phyloP scores from a whole-genome alignment of 2,113 vertebrate species.

The Panurus biarmicus region DNA sequence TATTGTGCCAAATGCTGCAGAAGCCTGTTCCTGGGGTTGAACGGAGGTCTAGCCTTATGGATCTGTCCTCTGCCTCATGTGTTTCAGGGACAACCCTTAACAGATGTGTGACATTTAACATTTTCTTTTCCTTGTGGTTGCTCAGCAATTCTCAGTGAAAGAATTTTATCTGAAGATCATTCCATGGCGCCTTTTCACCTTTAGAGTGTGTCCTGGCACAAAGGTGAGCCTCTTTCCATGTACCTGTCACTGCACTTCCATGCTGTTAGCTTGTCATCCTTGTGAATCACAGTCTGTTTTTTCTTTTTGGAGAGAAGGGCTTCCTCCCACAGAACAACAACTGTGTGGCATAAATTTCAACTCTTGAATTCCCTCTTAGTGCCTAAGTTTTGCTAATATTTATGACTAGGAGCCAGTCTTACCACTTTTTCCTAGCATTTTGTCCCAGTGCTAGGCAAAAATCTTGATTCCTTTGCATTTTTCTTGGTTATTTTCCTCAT shows the following conservation, averaged over 20 bases:
- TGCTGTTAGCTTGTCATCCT: neutral
- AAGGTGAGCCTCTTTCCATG: conserved; percentile 75
- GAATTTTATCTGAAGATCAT: conserved; percentile 99
- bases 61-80: neutral
- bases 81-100: neutral
- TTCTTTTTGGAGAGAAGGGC: neutral
- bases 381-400: neutral
- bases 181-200: conserved; percentile 97
- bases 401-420: neutral
- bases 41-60: neutral
- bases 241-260: neutral
- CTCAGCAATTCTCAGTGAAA: conserved; percentile 98
- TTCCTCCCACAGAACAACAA: neutral
- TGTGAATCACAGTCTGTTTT: neutral
- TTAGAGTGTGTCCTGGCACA: conserved; percentile 97
- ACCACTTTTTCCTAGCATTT: neutral
- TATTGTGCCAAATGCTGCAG: neutral
- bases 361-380: neutral
- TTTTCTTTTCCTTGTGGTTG: conserved; percentile 47
- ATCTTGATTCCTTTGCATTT: neutral
- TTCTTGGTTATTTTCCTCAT: neutral
- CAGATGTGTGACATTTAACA: neutral
- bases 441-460: neutral
- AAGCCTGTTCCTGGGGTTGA: neutral
- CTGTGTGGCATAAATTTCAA: neutral